Conservation (phyloP, 2,888 invertebrate genomes). For the Rhingia rostrata region DNA sequence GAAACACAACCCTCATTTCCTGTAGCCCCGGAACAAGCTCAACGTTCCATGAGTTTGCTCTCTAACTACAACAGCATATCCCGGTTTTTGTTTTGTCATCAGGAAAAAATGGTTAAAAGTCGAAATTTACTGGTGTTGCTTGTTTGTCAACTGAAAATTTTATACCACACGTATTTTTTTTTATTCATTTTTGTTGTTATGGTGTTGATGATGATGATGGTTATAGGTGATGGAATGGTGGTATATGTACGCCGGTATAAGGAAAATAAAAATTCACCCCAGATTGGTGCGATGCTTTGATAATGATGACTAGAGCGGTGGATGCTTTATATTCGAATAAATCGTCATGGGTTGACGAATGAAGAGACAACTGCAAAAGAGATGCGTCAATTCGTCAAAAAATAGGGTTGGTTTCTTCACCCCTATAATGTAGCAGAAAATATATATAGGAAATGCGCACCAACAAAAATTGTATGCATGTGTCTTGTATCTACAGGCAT, state of each 20-base stretch:
- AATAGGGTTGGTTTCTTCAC: conserved; percentile 67
- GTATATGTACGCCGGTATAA: conserved; percentile 1
- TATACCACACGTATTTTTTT: conserved; percentile 63
- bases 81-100: conserved; percentile 51
- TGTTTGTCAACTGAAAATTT: conserved; percentile 80
- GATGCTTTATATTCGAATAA: conserved; percentile 28
- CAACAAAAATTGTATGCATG: conserved; percentile 16
- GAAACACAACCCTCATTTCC: conserved; percentile 69
- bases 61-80: conserved; percentile 26
- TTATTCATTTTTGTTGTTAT: conserved; percentile 75
- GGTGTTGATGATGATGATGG: conserved; percentile 77
- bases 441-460: conserved; percentile 48
- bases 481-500: conserved; percentile 50
- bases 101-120: conserved; percentile 74
- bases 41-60: conserved; percentile 61
- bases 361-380: conserved; percentile 68
- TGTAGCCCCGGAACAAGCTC: conserved; percentile 62
- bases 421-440: conserved; percentile 43
- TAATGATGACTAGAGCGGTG: conserved; percentile 39
- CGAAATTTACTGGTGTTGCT: conserved; percentile 79
- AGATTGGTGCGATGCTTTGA: conserved; percentile 28
- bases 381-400: conserved; percentile 71
- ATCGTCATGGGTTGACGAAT: conserved; percentile 68
- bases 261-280: conserved; percentile 41
- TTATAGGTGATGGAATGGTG: conserved; percentile 33